Evolutionary conservation across 2,797 vertebrate species (phyloP).

Genomic region (Mormyrops boulengeri): DNA sequence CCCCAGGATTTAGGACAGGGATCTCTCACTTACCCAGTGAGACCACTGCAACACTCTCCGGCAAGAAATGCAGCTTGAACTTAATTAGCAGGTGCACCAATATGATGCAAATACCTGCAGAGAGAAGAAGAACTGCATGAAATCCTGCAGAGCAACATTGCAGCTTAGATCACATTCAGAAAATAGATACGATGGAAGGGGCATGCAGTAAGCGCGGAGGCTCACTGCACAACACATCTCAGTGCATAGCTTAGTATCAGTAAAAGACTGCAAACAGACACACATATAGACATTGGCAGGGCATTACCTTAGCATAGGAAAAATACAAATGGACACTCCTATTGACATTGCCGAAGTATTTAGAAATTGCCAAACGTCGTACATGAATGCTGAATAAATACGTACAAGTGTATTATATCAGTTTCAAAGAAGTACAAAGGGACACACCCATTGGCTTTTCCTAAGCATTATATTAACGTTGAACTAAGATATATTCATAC

Average conservation of each 20-base stretch:
- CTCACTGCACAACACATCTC: neutral
- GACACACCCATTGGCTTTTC: neutral
- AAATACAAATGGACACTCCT: neutral
- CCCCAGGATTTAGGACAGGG: neutral
- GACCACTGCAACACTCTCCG: conserved; percentile 96
- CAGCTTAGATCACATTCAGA: neutral
- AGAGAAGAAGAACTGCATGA: neutral
- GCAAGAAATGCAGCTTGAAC: conserved; percentile 91
- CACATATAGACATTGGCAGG: neutral
- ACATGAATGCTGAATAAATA: neutral
- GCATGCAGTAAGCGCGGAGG: neutral
- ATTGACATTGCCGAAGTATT: neutral
- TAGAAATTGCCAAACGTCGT: neutral
- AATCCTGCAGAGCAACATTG: neutral
- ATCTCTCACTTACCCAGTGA: conserved; percentile 80
- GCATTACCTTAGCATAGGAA: neutral
- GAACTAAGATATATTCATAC: neutral
- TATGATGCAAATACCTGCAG: conserved; percentile 92
- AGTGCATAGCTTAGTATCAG: neutral
- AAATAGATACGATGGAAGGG: neutral
- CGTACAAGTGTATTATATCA: neutral
- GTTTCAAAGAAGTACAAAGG: neutral
- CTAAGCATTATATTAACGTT: neutral
- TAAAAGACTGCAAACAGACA: neutral
- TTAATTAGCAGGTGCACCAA: conserved; percentile 97